These are phyloP conservation scores for Erebia ligea DNA, from an alignment of 2,888 invertebrate species.

Conservation along the genomic window DNA sequence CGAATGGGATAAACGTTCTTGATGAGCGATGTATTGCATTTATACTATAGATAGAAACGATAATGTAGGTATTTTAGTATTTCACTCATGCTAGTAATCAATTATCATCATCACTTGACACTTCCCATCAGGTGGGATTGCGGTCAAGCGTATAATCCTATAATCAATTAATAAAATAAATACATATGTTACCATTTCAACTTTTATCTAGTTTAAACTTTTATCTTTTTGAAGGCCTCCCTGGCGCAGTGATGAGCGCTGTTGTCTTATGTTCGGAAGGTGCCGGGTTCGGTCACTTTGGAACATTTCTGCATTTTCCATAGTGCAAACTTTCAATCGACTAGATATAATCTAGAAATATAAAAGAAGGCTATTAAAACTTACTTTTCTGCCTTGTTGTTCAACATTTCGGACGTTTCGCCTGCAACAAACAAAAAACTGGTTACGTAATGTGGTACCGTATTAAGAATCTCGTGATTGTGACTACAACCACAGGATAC, in stretches of 20 bases:
- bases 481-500: too few relatives aligned
- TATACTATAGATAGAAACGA: too few relatives aligned
- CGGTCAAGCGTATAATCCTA: too few relatives aligned
- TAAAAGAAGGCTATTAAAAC: background rate
- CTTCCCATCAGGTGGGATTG: too few relatives aligned
- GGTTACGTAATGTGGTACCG: background rate
- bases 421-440: conserved; percentile 47
- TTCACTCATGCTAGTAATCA: too few relatives aligned
- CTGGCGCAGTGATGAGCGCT: background rate
- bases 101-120: too few relatives aligned
- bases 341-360: background rate
- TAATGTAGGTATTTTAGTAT: too few relatives aligned
- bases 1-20: background rate
- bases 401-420: conserved; percentile 64
- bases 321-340: background rate
- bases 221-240: background rate
- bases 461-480: background rate
- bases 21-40: too few relatives aligned
- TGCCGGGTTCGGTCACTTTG: background rate
- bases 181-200: too few relatives aligned
- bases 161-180: too few relatives aligned
- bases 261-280: background rate
- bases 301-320: background rate
- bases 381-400: conserved; percentile 44
- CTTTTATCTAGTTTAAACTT: background rate